Conservation (phyloP, 1,140 invertebrate species). For the Calosoma granatense region DNA sequence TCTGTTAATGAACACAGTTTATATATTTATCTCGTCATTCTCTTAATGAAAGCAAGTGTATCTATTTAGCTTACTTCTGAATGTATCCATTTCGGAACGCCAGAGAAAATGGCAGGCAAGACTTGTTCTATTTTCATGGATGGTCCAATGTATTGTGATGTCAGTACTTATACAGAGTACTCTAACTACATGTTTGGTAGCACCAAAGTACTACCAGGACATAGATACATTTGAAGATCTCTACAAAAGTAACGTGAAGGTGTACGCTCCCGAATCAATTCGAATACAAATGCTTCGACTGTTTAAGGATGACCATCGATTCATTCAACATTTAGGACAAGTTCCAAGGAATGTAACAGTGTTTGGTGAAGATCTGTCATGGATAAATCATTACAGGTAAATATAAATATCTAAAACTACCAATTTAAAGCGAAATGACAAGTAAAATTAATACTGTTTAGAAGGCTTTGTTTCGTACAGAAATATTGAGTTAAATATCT, state of each 20-base stretch:
- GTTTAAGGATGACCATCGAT: not conserved
- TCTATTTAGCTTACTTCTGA: not conserved
- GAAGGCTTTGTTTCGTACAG: too few relatives aligned
- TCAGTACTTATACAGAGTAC: not conserved
- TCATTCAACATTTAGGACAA: not conserved
- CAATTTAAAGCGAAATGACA: too few relatives aligned
- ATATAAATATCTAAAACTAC: too few relatives aligned
- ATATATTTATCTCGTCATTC: too few relatives aligned
- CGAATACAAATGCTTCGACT: not conserved
- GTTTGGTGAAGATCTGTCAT: not conserved
- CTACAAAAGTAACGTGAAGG: not conserved
- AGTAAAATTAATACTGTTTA: too few relatives aligned
- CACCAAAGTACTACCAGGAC: not conserved
- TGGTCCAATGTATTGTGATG: not conserved
- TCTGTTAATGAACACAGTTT: too few relatives aligned
- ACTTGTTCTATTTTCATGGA: not conserved
- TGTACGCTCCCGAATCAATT: not conserved
- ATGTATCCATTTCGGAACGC: not conserved
- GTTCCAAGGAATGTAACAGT: not conserved
- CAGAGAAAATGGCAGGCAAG: not conserved
- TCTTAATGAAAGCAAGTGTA: too few relatives aligned
- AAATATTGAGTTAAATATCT: too few relatives aligned
- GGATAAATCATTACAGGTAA: not conserved
- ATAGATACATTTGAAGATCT: conserved; percentile 1
- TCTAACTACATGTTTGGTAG: not conserved